Evolutionary conservation across 2,888 invertebrate genomes (phyloP), one percentile per base, ranked within the genome.

Genomic region (Agonopterix alstromeriana): DNA sequence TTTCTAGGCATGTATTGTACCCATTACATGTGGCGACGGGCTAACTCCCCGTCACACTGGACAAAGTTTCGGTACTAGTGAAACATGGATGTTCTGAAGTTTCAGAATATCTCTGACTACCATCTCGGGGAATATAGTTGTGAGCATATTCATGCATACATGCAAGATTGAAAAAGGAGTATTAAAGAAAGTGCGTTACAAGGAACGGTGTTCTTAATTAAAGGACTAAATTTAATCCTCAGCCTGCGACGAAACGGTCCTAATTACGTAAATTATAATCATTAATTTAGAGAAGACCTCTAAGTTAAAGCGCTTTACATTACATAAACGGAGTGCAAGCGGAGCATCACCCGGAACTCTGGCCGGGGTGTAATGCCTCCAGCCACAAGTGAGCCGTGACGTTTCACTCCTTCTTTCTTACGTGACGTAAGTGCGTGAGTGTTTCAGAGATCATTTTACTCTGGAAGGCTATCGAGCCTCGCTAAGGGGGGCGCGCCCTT

Each of bases 401-500:
- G 52, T 52, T 52, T 55, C 45, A 43, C 46, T 48, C 45, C 49
- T 50, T 55, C 46, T 53, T 53, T 46, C 56, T 46, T 47, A 44
- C 44, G 46, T 53, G 47, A 52, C 49, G 53, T 57, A 54, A 50
- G 50, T 50, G 53, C 57, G 55, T 61, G 61, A 58, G 58, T 56
- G 52, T 56, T 55, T 47, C 56, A 61, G 55, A 58, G 70, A 48
- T 69, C 73, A 59, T 53, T 55, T 57, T 66, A 66, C 51, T 58
- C 54, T 69, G 70, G 73, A 52, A 48, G 49, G 50, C 50, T 53
- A 58, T 7, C 5, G 27, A 27, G 27, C 5, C 50, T 57, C 56
- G 61, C 56, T 53, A 57, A 61, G 58, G 57, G 64, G 57, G 68
- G 67, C 63, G 69, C 71, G 81, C 66, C 82, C 83, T 84, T 85